phyloP scores from a whole-genome alignment of 2,888 invertebrate genomes.

The Chirona hameri region DNA sequence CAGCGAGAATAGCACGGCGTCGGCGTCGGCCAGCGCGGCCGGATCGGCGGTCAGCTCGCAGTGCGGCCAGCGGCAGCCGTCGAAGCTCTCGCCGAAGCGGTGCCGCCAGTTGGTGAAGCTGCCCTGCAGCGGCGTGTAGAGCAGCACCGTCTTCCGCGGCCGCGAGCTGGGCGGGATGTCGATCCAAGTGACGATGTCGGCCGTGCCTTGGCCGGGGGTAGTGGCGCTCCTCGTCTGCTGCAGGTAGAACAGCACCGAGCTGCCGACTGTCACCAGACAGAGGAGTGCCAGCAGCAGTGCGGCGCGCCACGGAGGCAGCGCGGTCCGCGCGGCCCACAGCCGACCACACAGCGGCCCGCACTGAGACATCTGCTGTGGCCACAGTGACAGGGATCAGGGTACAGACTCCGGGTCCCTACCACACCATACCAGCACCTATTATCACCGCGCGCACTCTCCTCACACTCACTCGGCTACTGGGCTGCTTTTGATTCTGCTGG shows the following conservation, averaged over 20 bases:
- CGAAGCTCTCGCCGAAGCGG: neutral
- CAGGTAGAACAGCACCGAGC: neutral
- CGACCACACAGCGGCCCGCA: neutral
- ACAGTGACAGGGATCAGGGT: no score
- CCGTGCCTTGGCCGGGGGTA: neutral
- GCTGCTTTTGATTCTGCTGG: no score
- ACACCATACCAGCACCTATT: no score
- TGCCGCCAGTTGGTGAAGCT: neutral
- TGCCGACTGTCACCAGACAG: neutral
- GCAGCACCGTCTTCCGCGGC: slow-evolving; percentile 1
- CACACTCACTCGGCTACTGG: no score
- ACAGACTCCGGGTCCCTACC: no score
- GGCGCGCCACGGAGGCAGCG: neutral
- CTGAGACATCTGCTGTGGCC: no score
- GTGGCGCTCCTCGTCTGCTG: neutral
- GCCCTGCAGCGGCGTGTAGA: neutral
- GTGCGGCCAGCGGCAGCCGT: slow-evolving; percentile 1
- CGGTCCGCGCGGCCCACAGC: neutral
- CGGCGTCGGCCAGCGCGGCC: slow-evolving; percentile 51
- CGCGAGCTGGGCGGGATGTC: neutral
- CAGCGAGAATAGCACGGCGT: slow-evolving; percentile 62
- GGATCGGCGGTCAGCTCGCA: neutral
- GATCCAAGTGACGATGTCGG: neutral
- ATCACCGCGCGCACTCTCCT: no score
- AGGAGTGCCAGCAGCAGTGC: neutral